Base-by-base conservation (phyloP, 2,113 vertebrate genomes). In the Carassius auratus region DNA sequence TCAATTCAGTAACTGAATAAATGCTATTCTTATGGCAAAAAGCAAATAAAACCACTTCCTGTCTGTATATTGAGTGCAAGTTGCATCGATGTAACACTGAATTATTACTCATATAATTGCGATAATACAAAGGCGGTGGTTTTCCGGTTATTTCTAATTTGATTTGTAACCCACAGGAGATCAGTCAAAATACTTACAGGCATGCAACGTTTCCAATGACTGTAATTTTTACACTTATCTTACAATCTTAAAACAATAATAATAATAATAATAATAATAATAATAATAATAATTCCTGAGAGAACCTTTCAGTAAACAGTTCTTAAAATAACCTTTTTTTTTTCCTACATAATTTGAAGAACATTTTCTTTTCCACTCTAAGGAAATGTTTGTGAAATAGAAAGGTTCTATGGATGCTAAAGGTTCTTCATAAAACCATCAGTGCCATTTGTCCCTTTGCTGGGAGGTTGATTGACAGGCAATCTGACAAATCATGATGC, bases 1-100 rank as follows among this genome's bases (percentile, higher is more conserved):
- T 66, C 81, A 48, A 45, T 78, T 73, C 13, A 48, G 73, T 52
- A 42, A 79, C 76, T 62, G 14, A 77, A 86, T 86, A 42, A 82
- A 61, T 52, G 75, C 52, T 59, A 71, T 79, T 61, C 38, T 17
- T 76, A 42, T 59, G 75, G 38, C 61, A 83, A 77, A 77, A 68
- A 52, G 21, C 13, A 52, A 74, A 52, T 68, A 78, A 85, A 78
- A 76, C 45, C 30, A 78, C 13, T 78, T 78, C 21, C 45, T 59
- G 61, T 85, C 17, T 78, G 74, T 33, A 3, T 48, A 55, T n/a
- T 55, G 23, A 66, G 19, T 17, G 17, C 15, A 81, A 62, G 74
- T 36, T 61, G 21, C 82, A 61, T 30, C 42, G 5, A 52, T 30
- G 4, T 17, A 42, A 33, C 23, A n/a, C 2, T 21, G 9, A 68